Base-by-base conservation (phyloP, 2,888 invertebrate species). In the Sclerodermus sp. region DNA sequence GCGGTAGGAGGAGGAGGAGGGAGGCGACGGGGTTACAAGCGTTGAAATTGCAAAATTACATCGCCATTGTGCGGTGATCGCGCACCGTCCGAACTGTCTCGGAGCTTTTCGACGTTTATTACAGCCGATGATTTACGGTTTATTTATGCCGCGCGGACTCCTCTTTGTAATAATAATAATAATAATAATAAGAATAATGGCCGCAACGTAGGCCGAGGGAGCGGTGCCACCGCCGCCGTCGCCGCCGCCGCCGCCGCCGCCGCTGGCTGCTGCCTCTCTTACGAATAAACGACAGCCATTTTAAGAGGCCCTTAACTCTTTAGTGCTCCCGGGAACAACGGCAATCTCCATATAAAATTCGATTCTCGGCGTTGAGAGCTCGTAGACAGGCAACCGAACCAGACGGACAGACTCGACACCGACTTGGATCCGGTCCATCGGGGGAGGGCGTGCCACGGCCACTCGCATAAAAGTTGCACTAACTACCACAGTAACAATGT, bases 131-230 rank as follows among this genome's bases (percentile, higher is more conserved):
- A 76, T 75, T 75, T 76, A 76, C 67, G 74, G 62, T 74, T 75
- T 76, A 74, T 76, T 76, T 74, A 73, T 76, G 72, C 73, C 70
- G 51, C 70, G 51, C 64, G 55, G 58, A 63, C 70, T 68, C 62
- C 66, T 71, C 74, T 74, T 70, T 67, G 70, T 69, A 71, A 75
- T 72, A 71, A 71, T 68, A 72, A 71, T 69, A 64, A 8, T 23
- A 5, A 8, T 5, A 23, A 23, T 23, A n/a, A n/a, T n/a, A n/a
- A n/a, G n/a, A n/a, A n/a, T n/a, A n/a, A 31, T 31, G 32, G 55
- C 54, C 51, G 55, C 55, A 55, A 58, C 54, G 52, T 40, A 42
- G 3, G 32, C 32, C n/a, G n/a, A n/a, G n/a, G n/a, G n/a, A n/a
- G n/a, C n/a, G n/a, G n/a, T n/a, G n/a, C n/a, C n/a, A n/a, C 12